Evolutionary conservation across 2,113 vertebrate genomes (phyloP).

Genomic region (Nesogale talazaci): DNA sequence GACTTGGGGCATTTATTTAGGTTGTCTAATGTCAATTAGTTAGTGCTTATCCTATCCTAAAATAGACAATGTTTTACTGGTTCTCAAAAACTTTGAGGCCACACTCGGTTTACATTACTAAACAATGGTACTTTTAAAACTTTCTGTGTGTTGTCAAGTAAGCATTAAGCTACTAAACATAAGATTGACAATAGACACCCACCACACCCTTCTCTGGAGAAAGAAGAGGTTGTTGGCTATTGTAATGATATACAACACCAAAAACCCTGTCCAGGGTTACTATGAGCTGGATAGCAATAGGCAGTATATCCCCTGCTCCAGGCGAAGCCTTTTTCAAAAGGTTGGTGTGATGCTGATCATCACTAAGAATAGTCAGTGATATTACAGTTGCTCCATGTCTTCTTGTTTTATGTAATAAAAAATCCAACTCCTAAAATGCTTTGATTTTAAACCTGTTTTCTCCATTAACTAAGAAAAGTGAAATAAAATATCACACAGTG

Average conservation of each 20-base stretch:
- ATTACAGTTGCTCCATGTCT: neutral
- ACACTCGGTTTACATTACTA: neutral
- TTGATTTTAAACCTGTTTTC: neutral
- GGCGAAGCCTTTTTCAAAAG: neutral
- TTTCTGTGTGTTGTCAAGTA: neutral
- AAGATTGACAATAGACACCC: no score
- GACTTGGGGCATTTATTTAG: neutral
- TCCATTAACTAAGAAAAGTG: neutral
- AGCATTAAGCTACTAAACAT: no score
- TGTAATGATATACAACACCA: no score
- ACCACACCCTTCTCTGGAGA: no score
- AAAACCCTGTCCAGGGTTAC: no score
- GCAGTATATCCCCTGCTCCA: neutral
- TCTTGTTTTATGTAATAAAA: neutral
- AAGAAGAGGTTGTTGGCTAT: no score
- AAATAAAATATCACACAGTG: neutral
- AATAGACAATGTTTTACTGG: no score
- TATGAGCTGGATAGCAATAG: no score
- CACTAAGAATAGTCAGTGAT: neutral
- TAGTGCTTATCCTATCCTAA: no score
- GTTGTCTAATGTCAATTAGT: fast-evolving
- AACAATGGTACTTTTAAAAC: neutral
- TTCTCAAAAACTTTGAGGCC: neutral
- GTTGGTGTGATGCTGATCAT: neutral
- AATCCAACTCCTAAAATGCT: neutral